Conservation (phyloP, 2,888 invertebrate genomes). For the Ophonus ardosiacus region DNA sequence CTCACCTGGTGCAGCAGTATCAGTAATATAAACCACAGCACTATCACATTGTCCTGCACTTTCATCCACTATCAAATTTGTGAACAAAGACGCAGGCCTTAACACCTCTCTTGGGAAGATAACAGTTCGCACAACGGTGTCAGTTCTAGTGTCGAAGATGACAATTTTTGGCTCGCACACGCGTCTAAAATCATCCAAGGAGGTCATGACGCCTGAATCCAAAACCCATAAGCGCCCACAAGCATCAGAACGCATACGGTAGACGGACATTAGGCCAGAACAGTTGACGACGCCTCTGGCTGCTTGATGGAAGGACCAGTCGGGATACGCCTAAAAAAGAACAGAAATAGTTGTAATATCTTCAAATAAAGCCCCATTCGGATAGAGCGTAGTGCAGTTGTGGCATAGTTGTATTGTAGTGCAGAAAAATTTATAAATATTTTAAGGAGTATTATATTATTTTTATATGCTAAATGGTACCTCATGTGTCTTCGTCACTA, state of each 20-base stretch:
- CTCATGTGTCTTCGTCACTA: too few species aligned
- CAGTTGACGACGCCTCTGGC: constrained; percentile 86
- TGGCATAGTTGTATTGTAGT: too few species aligned
- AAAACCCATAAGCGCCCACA: constrained; percentile 90
- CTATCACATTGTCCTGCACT: constrained; percentile 84
- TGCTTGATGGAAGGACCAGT: constrained; percentile 83
- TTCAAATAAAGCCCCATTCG: not conserved
- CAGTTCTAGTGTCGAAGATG: constrained; percentile 87
- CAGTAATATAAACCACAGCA: constrained; percentile 88
- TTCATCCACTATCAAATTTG: constrained; percentile 89
- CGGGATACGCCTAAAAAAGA: constrained; percentile 72
- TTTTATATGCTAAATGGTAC: too few species aligned
- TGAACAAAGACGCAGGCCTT: constrained; percentile 86
- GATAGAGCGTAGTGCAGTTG: too few species aligned
- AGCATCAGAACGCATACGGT: constrained; percentile 86
- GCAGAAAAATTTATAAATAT: too few species aligned
- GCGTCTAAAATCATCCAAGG: constrained; percentile 82
- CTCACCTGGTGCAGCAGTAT: constrained; percentile 88
- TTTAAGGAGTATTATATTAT: too few species aligned
- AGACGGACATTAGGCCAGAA: constrained; percentile 87
- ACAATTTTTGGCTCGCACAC: constrained; percentile 89
- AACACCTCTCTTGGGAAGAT: constrained; percentile 86
- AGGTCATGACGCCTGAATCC: constrained; percentile 86
- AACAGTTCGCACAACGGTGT: constrained; percentile 83
- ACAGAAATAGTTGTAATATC: not conserved